Conservation (phyloP, 2,888 invertebrate species). For the Cryptocheilus praepositus region DNA sequence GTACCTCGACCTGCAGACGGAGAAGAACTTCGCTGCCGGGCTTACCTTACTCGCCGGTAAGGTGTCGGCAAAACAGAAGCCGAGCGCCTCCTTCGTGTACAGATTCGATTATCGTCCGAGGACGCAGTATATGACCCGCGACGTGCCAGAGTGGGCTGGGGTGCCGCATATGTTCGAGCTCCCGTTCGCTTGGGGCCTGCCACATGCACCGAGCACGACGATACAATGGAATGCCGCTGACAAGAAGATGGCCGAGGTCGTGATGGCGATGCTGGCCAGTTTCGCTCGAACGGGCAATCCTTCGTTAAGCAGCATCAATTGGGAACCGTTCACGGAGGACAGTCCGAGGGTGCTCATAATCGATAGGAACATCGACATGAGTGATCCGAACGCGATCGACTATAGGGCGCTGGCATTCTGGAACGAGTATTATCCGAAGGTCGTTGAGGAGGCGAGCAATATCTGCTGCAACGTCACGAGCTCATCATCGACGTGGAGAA, state of each 20-base stretch:
- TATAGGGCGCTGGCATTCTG: slow-evolving; percentile 88
- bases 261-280: slow-evolving; percentile 88
- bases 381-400: slow-evolving; percentile 81
- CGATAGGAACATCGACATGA: slow-evolving; percentile 87
- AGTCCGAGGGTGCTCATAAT: slow-evolving; percentile 83
- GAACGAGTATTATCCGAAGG: slow-evolving; percentile 89
- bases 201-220: slow-evolving; percentile 77
- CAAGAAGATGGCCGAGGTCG: slow-evolving; percentile 85
- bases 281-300: slow-evolving; percentile 85
- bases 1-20: slow-evolving; percentile 84
- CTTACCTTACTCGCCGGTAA: slow-evolving; percentile 82
- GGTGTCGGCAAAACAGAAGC: slow-evolving; percentile 77
- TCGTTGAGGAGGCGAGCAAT: slow-evolving; percentile 81
- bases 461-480: slow-evolving; percentile 83
- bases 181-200: slow-evolving; percentile 88
- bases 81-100: slow-evolving; percentile 75
- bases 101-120: slow-evolving; percentile 84
- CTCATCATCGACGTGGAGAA: slow-evolving; percentile 11
- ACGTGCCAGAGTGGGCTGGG: slow-evolving; percentile 85
- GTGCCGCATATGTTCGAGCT: slow-evolving; percentile 90
- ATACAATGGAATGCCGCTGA: slow-evolving; percentile 85
- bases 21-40: slow-evolving; percentile 85
- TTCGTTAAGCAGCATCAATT: slow-evolving; percentile 80
- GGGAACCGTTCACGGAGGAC: slow-evolving; percentile 83
- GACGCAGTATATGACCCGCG: slow-evolving; percentile 80